phyloP scores from a whole-genome alignment of 1,140 invertebrate species.

The Neelides sp. region DNA sequence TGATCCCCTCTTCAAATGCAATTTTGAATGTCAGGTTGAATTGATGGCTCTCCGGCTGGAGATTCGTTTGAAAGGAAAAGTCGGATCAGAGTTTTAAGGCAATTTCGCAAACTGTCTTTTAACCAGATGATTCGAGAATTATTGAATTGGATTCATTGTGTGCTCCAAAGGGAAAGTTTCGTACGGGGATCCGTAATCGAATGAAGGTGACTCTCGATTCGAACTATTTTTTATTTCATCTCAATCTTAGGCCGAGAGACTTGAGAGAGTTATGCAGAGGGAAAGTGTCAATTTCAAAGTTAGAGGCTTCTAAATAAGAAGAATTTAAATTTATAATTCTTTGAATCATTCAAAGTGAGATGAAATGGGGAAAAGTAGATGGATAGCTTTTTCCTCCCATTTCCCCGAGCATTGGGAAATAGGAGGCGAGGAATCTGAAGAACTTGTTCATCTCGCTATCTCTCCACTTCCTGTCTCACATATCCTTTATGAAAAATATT shows the following conservation, averaged over 20 bases:
- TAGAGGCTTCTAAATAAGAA: conserved; percentile 12
- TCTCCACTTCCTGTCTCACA: too few species aligned
- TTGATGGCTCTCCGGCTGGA: too few species aligned
- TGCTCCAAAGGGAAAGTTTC: background rate
- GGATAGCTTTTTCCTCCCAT: background rate
- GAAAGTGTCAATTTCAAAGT: conserved; percentile 24
- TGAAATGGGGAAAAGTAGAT: conserved; percentile 8
- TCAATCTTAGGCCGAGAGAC: too few species aligned
- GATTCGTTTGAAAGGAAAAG: conserved; percentile 9
- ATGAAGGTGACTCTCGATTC: too few species aligned
- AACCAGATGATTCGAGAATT: conserved; percentile 24
- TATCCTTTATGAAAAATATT: too few species aligned
- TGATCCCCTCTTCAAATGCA: conserved; percentile 19
- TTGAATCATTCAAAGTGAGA: conserved; percentile 1
- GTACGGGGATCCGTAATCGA: too few species aligned
- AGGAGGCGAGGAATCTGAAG: background rate
- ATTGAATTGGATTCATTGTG: conserved; percentile 13
- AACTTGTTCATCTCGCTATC: too few species aligned
- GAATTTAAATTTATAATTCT: conserved; percentile 28
- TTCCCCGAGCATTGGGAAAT: background rate
- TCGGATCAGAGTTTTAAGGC: conserved; percentile 13
- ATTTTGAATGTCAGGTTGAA: conserved; percentile 24
- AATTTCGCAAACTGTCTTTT: conserved; percentile 22
- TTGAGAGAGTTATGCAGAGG: background rate
- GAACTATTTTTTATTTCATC: too few species aligned